phyloP scores from a whole-genome alignment of 2,888 invertebrate species.

The Nyleta sp. region DNA sequence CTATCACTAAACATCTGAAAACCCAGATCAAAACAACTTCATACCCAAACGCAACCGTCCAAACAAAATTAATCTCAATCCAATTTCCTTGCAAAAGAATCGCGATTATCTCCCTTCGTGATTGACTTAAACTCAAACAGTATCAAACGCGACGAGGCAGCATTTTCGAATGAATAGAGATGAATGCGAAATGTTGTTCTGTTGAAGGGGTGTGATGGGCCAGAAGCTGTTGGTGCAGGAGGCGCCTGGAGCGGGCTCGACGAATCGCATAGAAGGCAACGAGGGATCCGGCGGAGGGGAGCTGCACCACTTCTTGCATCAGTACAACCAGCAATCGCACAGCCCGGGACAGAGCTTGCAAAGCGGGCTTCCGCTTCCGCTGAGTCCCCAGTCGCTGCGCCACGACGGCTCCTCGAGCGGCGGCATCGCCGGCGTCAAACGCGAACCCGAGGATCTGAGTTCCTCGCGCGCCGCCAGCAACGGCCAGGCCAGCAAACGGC shows the following conservation, averaged over 20 bases:
- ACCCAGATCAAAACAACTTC: too few species aligned
- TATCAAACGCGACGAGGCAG: conserved; percentile 5
- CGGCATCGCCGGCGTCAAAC: conserved; percentile 85
- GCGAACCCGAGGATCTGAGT: conserved; percentile 92
- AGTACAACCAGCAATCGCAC: conserved; percentile 81
- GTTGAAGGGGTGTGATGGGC: conserved; percentile 81
- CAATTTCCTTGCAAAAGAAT: too few species aligned
- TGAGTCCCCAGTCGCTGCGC: conserved; percentile 79
- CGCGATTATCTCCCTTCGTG: too few species aligned
- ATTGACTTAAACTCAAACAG: neutral
- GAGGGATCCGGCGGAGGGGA: conserved; percentile 83
- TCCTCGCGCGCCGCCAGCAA: conserved; percentile 76
- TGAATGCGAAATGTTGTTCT: conserved; percentile 55
- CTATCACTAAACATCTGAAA: too few species aligned
- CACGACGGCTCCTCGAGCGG: conserved; percentile 76
- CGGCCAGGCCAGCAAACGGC: conserved; percentile 73
- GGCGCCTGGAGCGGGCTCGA: conserved; percentile 76
- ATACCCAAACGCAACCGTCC: too few species aligned
- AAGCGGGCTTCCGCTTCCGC: conserved; percentile 78
- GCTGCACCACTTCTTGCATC: conserved; percentile 81
- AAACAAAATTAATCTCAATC: too few species aligned
- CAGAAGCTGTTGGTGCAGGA: conserved; percentile 81
- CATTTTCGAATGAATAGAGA: conserved; percentile 45
- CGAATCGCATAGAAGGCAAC: conserved; percentile 79
- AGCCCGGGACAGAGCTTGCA: conserved; percentile 84